phyloP scores from a whole-genome alignment of 2,888 invertebrate genomes.

The Pristionchus mayeri region DNA sequence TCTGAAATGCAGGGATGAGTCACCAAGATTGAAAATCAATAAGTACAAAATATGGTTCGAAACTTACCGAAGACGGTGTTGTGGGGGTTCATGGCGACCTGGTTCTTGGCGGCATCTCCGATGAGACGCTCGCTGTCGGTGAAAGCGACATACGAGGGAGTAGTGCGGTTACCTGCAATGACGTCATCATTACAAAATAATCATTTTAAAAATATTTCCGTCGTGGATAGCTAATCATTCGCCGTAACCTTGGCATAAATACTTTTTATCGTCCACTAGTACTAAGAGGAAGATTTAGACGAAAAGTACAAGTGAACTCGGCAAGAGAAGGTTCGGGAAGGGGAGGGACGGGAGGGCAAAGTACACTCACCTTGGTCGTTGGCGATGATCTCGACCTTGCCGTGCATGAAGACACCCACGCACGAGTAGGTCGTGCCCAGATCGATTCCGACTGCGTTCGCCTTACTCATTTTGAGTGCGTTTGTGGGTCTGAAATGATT shows the following conservation, averaged over 20 bases:
- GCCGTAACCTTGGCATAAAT: no score
- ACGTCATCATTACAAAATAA: not conserved
- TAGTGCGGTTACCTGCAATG: slow-evolving; percentile 77
- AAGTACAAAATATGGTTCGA: not conserved
- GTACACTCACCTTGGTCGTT: slow-evolving; percentile 78
- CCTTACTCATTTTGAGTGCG: slow-evolving; percentile 53
- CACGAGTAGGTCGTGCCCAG: slow-evolving; percentile 77
- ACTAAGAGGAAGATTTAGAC: no score
- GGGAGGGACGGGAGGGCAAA: slow-evolving; percentile 60
- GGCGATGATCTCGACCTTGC: slow-evolving; percentile 80
- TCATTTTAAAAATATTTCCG: no score
- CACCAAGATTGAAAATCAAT: not conserved
- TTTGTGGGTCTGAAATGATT: not conserved
- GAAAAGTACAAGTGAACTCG: not conserved
- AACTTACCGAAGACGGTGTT: slow-evolving; percentile 78
- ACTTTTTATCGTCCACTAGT: not conserved
- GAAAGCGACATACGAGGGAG: slow-evolving; percentile 79
- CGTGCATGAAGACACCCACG: slow-evolving; percentile 78
- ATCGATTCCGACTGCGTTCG: slow-evolving; percentile 75
- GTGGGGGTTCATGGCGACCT: slow-evolving; percentile 79
- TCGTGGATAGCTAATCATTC: no score
- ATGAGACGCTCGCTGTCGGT: slow-evolving; percentile 79
- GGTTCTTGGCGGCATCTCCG: slow-evolving; percentile 79
- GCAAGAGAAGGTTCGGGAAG: not conserved
- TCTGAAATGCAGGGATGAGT: slow-evolving; percentile 57